These are phyloP conservation scores for Orchesella cincta DNA, from an alignment of 1,140 invertebrate genomes.

Conservation along the genomic window DNA sequence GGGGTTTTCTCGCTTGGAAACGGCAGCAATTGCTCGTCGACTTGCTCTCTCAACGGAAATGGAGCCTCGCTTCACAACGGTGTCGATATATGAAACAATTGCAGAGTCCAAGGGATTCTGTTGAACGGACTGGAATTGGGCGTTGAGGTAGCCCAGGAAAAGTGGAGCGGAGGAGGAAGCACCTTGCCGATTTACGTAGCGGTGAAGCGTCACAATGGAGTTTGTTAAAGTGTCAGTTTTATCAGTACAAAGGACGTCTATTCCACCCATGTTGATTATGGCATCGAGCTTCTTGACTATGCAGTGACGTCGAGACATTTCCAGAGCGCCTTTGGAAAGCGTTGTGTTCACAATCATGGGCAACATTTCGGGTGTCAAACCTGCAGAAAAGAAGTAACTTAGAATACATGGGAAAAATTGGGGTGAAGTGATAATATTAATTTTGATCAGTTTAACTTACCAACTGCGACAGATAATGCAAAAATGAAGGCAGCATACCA, in stretches of 20 bases:
- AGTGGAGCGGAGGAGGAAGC: background rate
- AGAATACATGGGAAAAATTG: background rate
- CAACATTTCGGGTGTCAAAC: slow-evolving; percentile 39
- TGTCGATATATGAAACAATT: slow-evolving; percentile 3
- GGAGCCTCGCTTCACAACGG: no score
- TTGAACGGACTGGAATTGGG: slow-evolving; percentile 23
- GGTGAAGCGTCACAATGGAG: background rate
- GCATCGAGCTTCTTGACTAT: slow-evolving; percentile 37
- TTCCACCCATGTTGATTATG: slow-evolving; percentile 36
- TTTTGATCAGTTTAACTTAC: background rate
- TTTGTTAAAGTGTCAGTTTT: slow-evolving; percentile 38
- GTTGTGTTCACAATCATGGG: slow-evolving; percentile 37
- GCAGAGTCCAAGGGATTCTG: slow-evolving; percentile 34
- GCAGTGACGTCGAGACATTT: slow-evolving; percentile 15
- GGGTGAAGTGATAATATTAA: background rate
- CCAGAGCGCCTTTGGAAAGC: slow-evolving; percentile 26
- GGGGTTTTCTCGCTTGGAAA: no score
- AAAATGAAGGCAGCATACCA: slow-evolving; percentile 30
- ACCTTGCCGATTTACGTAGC: background rate
- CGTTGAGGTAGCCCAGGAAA: slow-evolving; percentile 30
- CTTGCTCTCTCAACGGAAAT: no score
- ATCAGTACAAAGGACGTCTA: slow-evolving; percentile 40
- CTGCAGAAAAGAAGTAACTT: background rate
- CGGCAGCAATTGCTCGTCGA: no score
- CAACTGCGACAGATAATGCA: slow-evolving; percentile 33